These are phyloP conservation scores for Archips xylosteana DNA, from an alignment of 2,888 invertebrate genomes.

Conservation along the genomic window DNA sequence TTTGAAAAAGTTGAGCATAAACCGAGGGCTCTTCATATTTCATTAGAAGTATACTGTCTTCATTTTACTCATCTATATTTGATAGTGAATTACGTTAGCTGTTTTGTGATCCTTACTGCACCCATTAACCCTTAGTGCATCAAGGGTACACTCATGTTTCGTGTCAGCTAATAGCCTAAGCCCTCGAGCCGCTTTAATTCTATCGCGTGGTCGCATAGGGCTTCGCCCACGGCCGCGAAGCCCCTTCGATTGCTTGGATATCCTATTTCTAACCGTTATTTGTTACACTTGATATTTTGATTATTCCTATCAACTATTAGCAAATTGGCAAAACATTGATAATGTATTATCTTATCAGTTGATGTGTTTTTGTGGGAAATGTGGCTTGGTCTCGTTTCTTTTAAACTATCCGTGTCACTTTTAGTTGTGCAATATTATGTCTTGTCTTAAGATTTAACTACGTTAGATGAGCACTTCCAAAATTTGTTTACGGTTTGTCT, in stretches of 20 bases:
- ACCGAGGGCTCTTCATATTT: too few species aligned
- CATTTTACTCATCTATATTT: too few species aligned
- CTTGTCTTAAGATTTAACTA: too few species aligned
- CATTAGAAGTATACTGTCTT: too few species aligned
- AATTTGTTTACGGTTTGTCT: too few species aligned
- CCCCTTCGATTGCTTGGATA: constrained; percentile 31
- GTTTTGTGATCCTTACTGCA: neutral
- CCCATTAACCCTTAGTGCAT: constrained; percentile 7
- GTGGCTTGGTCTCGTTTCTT: neutral
- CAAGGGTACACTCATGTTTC: constrained; percentile 33
- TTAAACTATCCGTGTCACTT: neutral
- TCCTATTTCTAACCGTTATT: constrained; percentile 33
- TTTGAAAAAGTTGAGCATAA: too few species aligned
- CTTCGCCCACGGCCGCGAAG: constrained; percentile 38
- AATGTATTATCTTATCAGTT: neutral
- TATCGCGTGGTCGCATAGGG: constrained; percentile 25
- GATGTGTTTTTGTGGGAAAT: neutral
- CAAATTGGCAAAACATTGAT: neutral
- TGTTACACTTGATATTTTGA: constrained; percentile 5
- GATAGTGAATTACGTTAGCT: neutral
- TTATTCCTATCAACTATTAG: neutral
- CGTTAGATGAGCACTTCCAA: too few species aligned
- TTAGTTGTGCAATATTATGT: too few species aligned
- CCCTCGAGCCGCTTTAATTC: constrained; percentile 30
- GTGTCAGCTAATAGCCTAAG: constrained; percentile 17